phyloP scores from a whole-genome alignment of 2,113 vertebrate genomes.

The Actinemys pallida region DNA sequence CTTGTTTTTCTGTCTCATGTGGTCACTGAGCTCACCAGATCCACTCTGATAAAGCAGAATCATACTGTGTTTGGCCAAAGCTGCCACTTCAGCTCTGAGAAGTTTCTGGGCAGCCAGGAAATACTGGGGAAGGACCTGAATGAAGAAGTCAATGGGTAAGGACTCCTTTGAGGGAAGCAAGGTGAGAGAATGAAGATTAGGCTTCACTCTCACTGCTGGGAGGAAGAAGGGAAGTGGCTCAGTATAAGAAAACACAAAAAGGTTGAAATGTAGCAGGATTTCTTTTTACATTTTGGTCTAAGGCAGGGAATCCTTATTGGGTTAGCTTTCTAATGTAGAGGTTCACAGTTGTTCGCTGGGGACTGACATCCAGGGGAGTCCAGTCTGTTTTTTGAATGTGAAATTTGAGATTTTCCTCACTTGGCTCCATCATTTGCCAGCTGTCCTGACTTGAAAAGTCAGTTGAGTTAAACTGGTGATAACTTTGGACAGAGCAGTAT shows the following conservation, averaged over 20 bases:
- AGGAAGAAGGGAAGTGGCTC: background rate
- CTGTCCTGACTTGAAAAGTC: slow-evolving; percentile 37
- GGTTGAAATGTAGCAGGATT: slow-evolving; percentile 25
- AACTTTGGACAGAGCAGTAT: background rate
- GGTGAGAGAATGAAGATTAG: background rate
- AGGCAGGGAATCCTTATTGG: slow-evolving; percentile 26
- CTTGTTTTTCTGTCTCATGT: slow-evolving; percentile 8
- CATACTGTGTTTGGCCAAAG: background rate
- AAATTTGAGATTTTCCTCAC: slow-evolving; percentile 50
- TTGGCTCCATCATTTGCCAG: slow-evolving; percentile 39
- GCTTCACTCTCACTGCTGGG: background rate
- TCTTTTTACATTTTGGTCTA: slow-evolving; percentile 35
- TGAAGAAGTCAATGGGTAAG: slow-evolving; percentile 25
- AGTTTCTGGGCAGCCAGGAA: slow-evolving; percentile 29
- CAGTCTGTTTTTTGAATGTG: slow-evolving; percentile 55
- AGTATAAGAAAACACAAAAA: background rate
- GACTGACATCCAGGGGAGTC: slow-evolving; percentile 53
- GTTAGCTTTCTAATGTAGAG: slow-evolving; percentile 34
- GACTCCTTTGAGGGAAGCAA: slow-evolving; percentile 11
- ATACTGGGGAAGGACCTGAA: background rate
- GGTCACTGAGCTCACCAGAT: slow-evolving; percentile 28
- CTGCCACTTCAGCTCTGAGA: slow-evolving; percentile 13
- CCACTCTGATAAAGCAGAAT: slow-evolving; percentile 10
- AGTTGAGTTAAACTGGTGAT: slow-evolving; percentile 23
- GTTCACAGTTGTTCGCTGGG: slow-evolving; percentile 51